These are phyloP conservation scores for Pteruthius melanotis DNA, from an alignment of 2,113 vertebrate species.

Conservation along the genomic window DNA sequence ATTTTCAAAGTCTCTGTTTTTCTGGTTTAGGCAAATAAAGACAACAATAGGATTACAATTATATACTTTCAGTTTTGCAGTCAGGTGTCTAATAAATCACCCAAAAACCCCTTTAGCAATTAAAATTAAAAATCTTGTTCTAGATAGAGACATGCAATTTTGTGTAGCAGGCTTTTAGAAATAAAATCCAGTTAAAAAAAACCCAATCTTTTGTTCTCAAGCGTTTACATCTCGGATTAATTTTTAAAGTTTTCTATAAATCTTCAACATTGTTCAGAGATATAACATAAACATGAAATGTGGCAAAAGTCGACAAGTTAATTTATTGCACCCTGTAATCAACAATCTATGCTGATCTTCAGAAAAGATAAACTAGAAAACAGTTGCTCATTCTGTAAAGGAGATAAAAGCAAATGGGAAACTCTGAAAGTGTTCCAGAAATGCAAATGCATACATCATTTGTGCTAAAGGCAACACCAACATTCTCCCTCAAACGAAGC, in stretches of 20 bases:
- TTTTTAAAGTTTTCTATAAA: conserved; percentile 30
- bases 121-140: neutral
- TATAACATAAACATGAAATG: neutral
- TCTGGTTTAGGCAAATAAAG: neutral
- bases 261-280: conserved; percentile 9
- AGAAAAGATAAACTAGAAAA: conserved; percentile 36
- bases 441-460: conserved; percentile 42
- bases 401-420: conserved; percentile 48
- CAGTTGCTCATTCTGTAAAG: neutral
- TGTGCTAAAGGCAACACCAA: conserved; percentile 46
- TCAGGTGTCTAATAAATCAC: conserved; percentile 10
- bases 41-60: neutral
- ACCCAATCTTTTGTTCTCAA: neutral
- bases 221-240: neutral
- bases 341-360: conserved; percentile 16
- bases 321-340: conserved; percentile 44
- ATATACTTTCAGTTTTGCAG: neutral
- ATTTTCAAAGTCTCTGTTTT: neutral
- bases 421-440: conserved; percentile 46
- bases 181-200: neutral
- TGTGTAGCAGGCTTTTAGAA: neutral
- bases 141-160: neutral
- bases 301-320: conserved; percentile 29
- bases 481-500: neutral
- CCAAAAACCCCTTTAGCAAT: neutral